Evolutionary conservation across 1,140 invertebrate species (phyloP), one percentile per base, ranked within the genome.

Genomic region (Proctacanthus coquilletti): DNA sequence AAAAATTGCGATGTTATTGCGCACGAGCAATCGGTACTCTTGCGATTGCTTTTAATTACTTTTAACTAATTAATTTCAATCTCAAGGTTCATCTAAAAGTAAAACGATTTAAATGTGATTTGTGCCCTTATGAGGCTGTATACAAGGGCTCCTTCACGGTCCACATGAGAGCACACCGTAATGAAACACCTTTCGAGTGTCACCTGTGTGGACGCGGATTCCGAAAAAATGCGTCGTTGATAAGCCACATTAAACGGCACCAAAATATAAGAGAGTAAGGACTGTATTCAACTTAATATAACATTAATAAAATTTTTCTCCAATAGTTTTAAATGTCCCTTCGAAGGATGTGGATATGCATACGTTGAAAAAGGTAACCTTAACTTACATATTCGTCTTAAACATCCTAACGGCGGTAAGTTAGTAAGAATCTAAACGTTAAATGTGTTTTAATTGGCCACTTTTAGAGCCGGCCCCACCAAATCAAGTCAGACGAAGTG

Each of bases 1-100:
- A 46, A 57, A 41, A 53, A 50, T 5, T 53, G 54, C 21, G 54
- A 57, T 46, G 45, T 45, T 42, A 48, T 54, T 20, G 41, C 42
- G 1, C 52, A 57, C 35, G 45, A 53, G 25, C 44, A 27, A 27
- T 9, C 23, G 23, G 23, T 27, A 27, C 8, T 8, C 13, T 27
- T 9, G 13, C 8, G 13, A 9, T 9, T 27, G 13, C 8, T 27
- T 9, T 27, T 8, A 13, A 13, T 27, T 27, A 27, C 23, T 9
- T 8, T 8, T 27, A 13, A 27, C 8, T 9, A 8, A 27, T 9
- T 27, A 8, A 8, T 27, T 27, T 27, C 13, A 9, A 9, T 27
- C 23, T 27, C 23, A 8, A 27, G 23, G 23, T 27, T 8, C 23
- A 27, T 27, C 8, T 9, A 13, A 27, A 27, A 27, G 13, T 8